Conservation (phyloP, 2,888 invertebrate genomes). For the Phengaris arion region DNA sequence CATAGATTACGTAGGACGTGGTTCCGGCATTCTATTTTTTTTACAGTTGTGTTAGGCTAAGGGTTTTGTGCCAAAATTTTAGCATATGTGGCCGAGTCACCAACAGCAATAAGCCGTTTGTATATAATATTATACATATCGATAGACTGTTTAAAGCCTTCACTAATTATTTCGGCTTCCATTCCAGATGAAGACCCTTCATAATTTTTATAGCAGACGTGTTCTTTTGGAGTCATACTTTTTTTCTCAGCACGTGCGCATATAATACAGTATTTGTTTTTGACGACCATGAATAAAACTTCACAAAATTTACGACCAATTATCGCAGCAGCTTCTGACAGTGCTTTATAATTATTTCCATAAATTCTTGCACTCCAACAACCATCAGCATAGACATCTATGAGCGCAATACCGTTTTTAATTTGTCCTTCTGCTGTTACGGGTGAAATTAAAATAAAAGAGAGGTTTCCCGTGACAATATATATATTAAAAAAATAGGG, state of each 20-base stretch:
- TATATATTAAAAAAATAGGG: too few species aligned
- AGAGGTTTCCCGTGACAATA: too few species aligned
- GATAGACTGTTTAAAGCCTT: background rate
- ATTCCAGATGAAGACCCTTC: background rate
- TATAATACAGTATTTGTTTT: conserved; percentile 34
- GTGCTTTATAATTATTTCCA: conserved; percentile 28
- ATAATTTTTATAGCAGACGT: conserved; percentile 24
- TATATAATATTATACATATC: background rate
- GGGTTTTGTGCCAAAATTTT: background rate
- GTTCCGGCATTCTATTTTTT: conserved; percentile 25
- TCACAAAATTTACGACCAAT: conserved; percentile 18
- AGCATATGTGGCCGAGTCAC: background rate
- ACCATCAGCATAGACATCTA: conserved; percentile 39
- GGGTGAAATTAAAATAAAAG: too few species aligned
- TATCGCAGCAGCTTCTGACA: conserved; percentile 23
- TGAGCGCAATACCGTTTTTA: conserved; percentile 29
- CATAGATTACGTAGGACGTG: background rate
- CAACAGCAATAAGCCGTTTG: background rate
- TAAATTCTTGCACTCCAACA: conserved; percentile 37
- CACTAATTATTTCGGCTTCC: background rate
- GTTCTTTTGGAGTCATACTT: conserved; percentile 22
- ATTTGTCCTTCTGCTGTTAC: conserved; percentile 6
- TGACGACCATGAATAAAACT: conserved; percentile 20
- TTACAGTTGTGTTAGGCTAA: background rate
- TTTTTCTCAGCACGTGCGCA: conserved; percentile 31